Conservation (phyloP, 2,888 invertebrate species). For the Herminia tarsipennalis region DNA sequence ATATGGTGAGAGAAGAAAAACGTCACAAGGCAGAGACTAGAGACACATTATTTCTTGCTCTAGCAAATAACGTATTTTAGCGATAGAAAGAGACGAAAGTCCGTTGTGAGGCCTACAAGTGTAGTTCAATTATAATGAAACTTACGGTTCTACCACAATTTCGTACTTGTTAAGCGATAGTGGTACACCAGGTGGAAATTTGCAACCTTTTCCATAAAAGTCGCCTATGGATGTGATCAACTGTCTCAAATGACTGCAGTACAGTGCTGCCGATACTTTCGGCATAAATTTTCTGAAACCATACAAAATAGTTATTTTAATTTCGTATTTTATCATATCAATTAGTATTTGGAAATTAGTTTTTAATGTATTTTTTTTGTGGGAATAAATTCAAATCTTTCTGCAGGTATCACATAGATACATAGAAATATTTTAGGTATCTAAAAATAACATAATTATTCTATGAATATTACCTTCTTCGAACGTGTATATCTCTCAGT, state of each 20-base stretch:
- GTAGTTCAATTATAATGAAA: constrained; percentile 45
- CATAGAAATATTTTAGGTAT: neutral
- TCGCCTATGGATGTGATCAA: constrained; percentile 94
- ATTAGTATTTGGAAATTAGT: too few species aligned
- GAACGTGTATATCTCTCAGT: constrained; percentile 92
- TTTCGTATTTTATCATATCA: too few species aligned
- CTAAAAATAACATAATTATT: constrained; percentile 24
- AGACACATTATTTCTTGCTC: too few species aligned
- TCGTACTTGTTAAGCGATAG: constrained; percentile 90
- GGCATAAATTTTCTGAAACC: constrained; percentile 94
- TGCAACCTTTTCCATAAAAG: constrained; percentile 78
- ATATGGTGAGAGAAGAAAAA: too few species aligned
- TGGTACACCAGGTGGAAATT: constrained; percentile 91
- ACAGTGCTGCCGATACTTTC: constrained; percentile 93
- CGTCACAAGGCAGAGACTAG: too few species aligned
- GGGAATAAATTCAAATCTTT: too few species aligned
- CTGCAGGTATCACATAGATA: too few species aligned
- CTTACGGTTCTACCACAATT: constrained; percentile 95
- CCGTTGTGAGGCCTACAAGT: too few species aligned
- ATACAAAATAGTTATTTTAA: constrained; percentile 46
- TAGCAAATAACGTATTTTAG: too few species aligned
- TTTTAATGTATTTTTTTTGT: too few species aligned
- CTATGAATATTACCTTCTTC: constrained; percentile 87
- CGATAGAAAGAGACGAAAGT: too few species aligned
- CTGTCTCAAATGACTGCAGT: constrained; percentile 93